phyloP scores from a whole-genome alignment of 2,113 vertebrate species.

The Hypanus sabinus region DNA sequence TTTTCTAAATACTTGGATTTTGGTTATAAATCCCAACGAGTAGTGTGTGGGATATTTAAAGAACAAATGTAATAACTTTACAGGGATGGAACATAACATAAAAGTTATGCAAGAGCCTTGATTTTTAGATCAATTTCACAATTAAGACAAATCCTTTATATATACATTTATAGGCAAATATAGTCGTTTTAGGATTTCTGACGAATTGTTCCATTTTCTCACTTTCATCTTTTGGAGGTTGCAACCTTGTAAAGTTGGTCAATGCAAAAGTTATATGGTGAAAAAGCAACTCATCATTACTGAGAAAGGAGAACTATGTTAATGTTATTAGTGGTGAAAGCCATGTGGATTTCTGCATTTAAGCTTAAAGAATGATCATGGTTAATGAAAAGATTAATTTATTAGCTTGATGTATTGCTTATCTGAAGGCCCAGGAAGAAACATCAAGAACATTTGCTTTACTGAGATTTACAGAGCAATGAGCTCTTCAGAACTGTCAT shows the following conservation, averaged over 20 bases:
- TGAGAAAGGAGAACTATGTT: not conserved
- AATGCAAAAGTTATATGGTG: not conserved
- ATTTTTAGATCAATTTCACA: not conserved
- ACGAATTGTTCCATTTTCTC: not conserved
- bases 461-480: not conserved
- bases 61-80: not conserved
- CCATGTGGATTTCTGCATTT: not conserved
- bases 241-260: not conserved
- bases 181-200: not conserved
- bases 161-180: no score
- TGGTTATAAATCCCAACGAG: no score
- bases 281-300: not conserved
- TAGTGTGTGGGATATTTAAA: not conserved
- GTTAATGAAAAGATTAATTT: not conserved
- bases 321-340: not conserved
- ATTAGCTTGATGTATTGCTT: not conserved
- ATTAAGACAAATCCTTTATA: not conserved
- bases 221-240: not conserved
- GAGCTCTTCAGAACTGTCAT: not conserved
- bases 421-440: not conserved
- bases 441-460: not conserved
- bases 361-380: not conserved
- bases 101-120: not conserved
- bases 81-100: not conserved
- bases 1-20: not conserved